phyloP scores from a whole-genome alignment of 2,888 invertebrate genomes.

The Heliothis peltigera region DNA sequence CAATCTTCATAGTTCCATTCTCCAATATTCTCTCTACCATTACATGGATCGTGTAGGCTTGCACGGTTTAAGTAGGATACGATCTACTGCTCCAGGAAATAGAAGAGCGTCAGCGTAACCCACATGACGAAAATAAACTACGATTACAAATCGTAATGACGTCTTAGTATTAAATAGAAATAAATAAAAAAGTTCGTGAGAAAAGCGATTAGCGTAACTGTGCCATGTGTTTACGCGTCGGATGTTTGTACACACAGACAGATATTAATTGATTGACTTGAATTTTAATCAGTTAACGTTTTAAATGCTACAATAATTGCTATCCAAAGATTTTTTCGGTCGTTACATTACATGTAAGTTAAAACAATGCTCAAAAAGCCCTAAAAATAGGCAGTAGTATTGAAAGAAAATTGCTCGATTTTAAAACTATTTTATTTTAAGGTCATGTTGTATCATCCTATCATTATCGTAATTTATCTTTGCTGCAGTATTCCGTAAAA shows the following conservation, averaged over 20 bases:
- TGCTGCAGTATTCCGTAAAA: constrained; percentile 41
- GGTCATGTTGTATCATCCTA: constrained; percentile 36
- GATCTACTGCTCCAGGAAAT: background rate
- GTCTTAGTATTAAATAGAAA: constrained; percentile 57
- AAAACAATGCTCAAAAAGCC: no score
- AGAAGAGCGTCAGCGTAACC: constrained; percentile 25
- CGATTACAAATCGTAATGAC: constrained; percentile 53
- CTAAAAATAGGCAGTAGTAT: no score
- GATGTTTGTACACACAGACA: constrained; percentile 31
- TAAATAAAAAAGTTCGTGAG: constrained; percentile 71
- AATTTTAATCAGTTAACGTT: constrained; percentile 16
- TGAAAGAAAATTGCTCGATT: no score
- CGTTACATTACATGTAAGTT: no score
- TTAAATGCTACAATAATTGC: background rate
- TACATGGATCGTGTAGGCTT: background rate
- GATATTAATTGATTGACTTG: constrained; percentile 31
- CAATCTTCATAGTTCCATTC: background rate
- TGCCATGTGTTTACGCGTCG: constrained; percentile 61
- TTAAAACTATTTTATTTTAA: background rate
- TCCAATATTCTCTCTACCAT: background rate
- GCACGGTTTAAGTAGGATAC: background rate
- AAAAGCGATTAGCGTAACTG: constrained; percentile 63
- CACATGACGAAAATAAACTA: constrained; percentile 55
- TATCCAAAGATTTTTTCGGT: no score
- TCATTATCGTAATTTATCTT: constrained; percentile 49